These are phyloP conservation scores for Conus canariensis DNA, from an alignment of 2,888 invertebrate genomes.

Conservation along the genomic window DNA sequence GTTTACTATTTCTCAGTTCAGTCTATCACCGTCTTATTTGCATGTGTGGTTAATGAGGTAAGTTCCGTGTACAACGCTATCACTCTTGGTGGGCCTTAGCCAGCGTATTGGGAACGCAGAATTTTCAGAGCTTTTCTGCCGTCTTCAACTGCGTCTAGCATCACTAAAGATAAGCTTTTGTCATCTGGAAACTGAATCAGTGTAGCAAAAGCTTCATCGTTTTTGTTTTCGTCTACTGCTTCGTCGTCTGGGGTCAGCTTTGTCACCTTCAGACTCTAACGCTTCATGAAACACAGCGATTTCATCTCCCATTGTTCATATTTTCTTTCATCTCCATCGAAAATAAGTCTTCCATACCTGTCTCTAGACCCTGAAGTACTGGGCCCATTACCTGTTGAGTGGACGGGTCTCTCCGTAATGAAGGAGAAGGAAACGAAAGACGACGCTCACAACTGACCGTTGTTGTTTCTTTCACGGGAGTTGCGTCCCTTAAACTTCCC, in stretches of 20 bases:
- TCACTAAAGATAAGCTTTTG: constrained; percentile 50
- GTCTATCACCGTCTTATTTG: constrained; percentile 44
- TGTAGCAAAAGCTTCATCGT: constrained; percentile 53
- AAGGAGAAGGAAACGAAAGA: too few relatives aligned
- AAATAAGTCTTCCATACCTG: too few relatives aligned
- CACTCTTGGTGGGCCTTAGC: constrained; percentile 51
- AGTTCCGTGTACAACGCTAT: constrained; percentile 53
- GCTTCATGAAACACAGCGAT: constrained; percentile 23
- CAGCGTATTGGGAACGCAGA: constrained; percentile 49
- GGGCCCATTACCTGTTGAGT: too few relatives aligned
- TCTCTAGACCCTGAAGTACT: too few relatives aligned
- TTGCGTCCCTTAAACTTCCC: too few relatives aligned
- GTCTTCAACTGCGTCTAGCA: constrained; percentile 54
- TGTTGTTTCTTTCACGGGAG: too few relatives aligned
- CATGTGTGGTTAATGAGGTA: constrained; percentile 44
- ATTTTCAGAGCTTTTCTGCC: constrained; percentile 54
- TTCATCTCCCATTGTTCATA: too few relatives aligned
- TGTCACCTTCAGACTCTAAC: constrained; percentile 40
- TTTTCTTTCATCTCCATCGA: too few relatives aligned
- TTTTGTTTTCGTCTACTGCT: constrained; percentile 42
- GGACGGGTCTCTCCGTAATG: too few relatives aligned
- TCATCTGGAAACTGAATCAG: constrained; percentile 56
- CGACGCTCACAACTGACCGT: too few relatives aligned
- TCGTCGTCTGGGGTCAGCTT: not conserved
- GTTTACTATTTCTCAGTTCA: constrained; percentile 33